Evolutionary conservation across 2,113 vertebrate genomes (phyloP).

Genomic region (Callopanchax toddi): DNA sequence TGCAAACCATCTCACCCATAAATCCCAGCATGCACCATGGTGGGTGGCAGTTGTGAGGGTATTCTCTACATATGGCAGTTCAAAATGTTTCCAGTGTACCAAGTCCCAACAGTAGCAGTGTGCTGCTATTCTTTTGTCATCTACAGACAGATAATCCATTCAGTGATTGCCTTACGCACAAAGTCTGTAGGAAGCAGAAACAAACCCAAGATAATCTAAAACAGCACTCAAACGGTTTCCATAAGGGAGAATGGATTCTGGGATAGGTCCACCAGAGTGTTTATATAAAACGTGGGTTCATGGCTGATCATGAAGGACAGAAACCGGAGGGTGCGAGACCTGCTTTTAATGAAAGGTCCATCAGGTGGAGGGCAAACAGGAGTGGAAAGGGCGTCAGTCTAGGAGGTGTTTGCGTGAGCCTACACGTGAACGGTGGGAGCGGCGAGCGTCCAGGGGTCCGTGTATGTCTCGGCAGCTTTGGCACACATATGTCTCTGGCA

Average conservation of each 20-base stretch:
- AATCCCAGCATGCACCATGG: conserved; percentile 69
- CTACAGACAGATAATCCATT: conserved; percentile 60
- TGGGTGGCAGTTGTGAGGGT: conserved; percentile 71
- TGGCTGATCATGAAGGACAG: conserved; percentile 35
- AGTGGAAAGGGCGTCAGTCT: conserved; percentile 80
- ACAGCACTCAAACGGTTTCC: conserved; percentile 48
- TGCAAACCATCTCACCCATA: conserved; percentile 64
- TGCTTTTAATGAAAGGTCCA: conserved; percentile 39
- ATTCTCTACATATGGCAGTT: conserved; percentile 63
- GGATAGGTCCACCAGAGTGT: conserved; percentile 57
- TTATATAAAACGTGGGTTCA: conserved; percentile 51
- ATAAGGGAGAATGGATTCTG: conserved; percentile 41
- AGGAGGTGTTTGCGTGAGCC: conserved; percentile 91
- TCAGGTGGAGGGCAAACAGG: conserved; percentile 12
- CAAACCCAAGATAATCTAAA: conserved; percentile 54
- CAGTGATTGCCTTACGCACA: conserved; percentile 81
- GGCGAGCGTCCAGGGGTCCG: conserved; percentile 86
- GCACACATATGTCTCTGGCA: conserved; percentile 95
- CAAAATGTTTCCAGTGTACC: conserved; percentile 66
- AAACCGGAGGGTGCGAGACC: conserved; percentile 41
- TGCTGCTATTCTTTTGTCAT: conserved; percentile 56
- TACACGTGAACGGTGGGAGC: conserved; percentile 91
- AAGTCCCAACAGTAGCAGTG: conserved; percentile 46
- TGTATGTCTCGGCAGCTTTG: conserved; percentile 94
- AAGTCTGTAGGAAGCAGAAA: conserved; percentile 66